Conservation (phyloP, 2,797 vertebrate species). For the Toxotes lorentzi region DNA sequence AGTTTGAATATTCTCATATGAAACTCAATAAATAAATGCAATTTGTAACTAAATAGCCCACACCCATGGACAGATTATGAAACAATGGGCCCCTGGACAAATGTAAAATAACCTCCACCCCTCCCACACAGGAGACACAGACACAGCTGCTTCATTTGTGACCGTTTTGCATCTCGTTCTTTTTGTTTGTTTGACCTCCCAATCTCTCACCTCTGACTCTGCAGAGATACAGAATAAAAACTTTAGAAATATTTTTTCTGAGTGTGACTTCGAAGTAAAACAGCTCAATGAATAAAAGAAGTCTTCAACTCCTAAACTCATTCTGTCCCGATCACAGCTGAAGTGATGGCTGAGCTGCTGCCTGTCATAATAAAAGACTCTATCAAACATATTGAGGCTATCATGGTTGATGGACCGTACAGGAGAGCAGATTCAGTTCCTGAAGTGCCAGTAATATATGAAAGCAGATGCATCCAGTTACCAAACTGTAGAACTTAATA, state of each 20-base stretch:
- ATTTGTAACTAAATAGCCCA: too few species aligned
- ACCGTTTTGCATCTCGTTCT: too few species aligned
- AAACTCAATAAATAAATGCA: not conserved
- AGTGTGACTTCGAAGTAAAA: too few species aligned
- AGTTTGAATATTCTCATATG: not conserved
- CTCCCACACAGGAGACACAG: too few species aligned
- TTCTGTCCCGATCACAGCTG: not conserved
- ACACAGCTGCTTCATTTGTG: too few species aligned
- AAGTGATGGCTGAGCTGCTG: not conserved
- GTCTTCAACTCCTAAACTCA: not conserved
- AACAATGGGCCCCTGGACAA: too few species aligned
- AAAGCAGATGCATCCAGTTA: slow-evolving; percentile 53
- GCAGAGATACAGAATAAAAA: too few species aligned
- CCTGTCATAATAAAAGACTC: slow-evolving; percentile 4
- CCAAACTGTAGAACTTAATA: slow-evolving; percentile 27
- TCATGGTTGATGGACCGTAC: slow-evolving; percentile 35
- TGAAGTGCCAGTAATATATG: not conserved
- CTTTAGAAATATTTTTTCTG: too few species aligned
- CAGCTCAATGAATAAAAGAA: not conserved
- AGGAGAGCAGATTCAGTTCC: slow-evolving; percentile 28
- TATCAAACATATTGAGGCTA: slow-evolving; percentile 39
- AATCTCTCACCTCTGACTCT: too few species aligned
- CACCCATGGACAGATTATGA: too few species aligned
- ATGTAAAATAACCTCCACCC: too few species aligned
- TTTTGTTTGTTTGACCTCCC: too few species aligned